phyloP scores from a whole-genome alignment of 1,140 invertebrate genomes.

The Zaprionus ghesquierei region DNA sequence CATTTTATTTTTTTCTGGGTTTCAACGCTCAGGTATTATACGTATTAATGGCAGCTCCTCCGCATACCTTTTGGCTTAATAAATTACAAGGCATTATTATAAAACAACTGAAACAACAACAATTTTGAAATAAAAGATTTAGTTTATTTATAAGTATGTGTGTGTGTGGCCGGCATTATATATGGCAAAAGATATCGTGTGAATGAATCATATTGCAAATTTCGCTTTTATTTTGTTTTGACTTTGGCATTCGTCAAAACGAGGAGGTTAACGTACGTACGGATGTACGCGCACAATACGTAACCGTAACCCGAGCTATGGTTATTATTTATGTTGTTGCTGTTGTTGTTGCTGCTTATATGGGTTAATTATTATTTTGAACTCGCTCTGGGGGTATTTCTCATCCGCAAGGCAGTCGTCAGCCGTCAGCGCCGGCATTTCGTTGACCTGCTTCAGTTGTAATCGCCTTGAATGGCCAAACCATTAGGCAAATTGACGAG shows the following conservation, averaged over 20 bases:
- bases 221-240: constrained; percentile 69
- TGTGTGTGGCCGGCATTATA: neutral
- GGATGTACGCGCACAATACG: constrained; percentile 40
- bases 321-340: constrained; percentile 16
- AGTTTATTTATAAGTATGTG: constrained; percentile 35
- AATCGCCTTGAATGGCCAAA: constrained; percentile 13
- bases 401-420: constrained; percentile 4
- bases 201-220: constrained; percentile 67
- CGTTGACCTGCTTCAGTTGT: constrained; percentile 27
- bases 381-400: constrained; percentile 7
- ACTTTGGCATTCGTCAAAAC: constrained; percentile 50
- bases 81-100: constrained; percentile 56
- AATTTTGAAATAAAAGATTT: constrained; percentile 52
- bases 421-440: constrained; percentile 2
- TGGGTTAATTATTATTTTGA: constrained; percentile 67
- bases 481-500: constrained; percentile 66
- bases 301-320: constrained; percentile 43
- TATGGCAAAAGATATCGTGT: constrained; percentile 45
- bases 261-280: constrained; percentile 64
- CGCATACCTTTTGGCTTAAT: constrained; percentile 46
- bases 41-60: constrained; percentile 52
- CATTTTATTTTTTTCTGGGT: neutral
- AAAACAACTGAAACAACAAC: constrained; percentile 31
- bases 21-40: constrained; percentile 16
- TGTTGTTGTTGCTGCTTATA: constrained; percentile 24